Evolutionary conservation across 2,888 invertebrate species (phyloP), one percentile per base, ranked within the genome.

Genomic region (Lydus trimaculatus): DNA sequence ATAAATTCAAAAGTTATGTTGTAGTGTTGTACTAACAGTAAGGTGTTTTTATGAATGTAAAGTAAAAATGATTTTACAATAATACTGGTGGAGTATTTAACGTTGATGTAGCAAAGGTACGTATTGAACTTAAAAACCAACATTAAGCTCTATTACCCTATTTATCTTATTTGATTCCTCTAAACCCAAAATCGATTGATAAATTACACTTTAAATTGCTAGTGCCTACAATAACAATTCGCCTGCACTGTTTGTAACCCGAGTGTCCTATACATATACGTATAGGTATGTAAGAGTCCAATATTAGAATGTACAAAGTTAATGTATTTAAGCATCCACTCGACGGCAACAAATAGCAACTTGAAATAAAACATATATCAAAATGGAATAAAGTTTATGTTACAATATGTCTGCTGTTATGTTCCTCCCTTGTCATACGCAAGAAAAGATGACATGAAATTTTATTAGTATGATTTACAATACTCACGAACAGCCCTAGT

Each of bases 371-470:
- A 63, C 63, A 65, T 62, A 59, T 63, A 43, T 25, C 58, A 61
- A 63, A 67, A 66, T 61, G 13, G n/a, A 17, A 31, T 58, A 58
- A 66, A 61, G 66, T 69, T 69, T 63, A 69, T 69, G 66, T 61
- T 33, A 48, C 20, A 64, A 69, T 63, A 66, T 66, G 66, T 59
- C 66, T 52, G 31, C 25, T 43, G 33, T 58, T 69, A 39, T 48
- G 58, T 39, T 36, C 36, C 65, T 65, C 63, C 56, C 25, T 65
- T 62, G 65, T 69, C 65, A 60, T 59, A 48, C 33, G 59, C 60
- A 58, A 33, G 52, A 31, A 36, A 69, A 69, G 36, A 63, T 65
- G 69, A 69, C 69, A 43, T 25, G 63, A 69, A 69, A 69, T 69
- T 69, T 69, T 69, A 61, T 39, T 20, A 11, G 59, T 59, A 59